Evolutionary conservation across 2,113 vertebrate genomes (phyloP).

Genomic region (Tichodroma muraria): DNA sequence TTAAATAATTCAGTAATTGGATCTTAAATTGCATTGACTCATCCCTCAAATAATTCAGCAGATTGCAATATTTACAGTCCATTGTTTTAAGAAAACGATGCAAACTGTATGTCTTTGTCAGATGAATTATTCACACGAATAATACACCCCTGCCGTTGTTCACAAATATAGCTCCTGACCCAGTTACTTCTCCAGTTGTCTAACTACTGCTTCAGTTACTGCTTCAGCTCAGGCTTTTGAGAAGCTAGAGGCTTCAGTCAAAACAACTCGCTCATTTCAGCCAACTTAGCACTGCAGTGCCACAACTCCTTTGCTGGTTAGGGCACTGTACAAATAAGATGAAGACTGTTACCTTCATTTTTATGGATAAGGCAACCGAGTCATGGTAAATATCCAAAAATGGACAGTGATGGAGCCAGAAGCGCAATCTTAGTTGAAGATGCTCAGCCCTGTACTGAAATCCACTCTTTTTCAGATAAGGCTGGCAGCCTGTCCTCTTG

Average conservation of each 20-base stretch:
- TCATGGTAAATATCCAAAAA: neutral
- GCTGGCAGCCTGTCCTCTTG: neutral
- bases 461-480: neutral
- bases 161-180: neutral
- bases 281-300: neutral
- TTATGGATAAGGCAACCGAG: neutral
- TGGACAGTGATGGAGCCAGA: neutral
- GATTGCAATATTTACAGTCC: neutral
- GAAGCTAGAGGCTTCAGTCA: neutral
- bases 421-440: neutral
- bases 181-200: neutral
- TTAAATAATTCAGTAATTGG: neutral
- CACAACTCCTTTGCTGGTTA: neutral
- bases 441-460: neutral
- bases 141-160: neutral
- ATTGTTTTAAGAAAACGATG: conserved; percentile 38
- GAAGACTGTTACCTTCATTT: neutral
- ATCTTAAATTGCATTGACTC: neutral
- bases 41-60: conserved; percentile 18
- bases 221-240: neutral
- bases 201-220: neutral
- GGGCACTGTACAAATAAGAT: neutral
- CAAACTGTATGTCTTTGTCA: conserved; percentile 10
- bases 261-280: neutral
- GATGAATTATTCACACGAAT: conserved; percentile 17